A percentile compares a stretch with the other conserved stretches of the same genome.
Conservation (phyloP, 1,140 invertebrate genomes). For the Aphis craccivora region DNA sequence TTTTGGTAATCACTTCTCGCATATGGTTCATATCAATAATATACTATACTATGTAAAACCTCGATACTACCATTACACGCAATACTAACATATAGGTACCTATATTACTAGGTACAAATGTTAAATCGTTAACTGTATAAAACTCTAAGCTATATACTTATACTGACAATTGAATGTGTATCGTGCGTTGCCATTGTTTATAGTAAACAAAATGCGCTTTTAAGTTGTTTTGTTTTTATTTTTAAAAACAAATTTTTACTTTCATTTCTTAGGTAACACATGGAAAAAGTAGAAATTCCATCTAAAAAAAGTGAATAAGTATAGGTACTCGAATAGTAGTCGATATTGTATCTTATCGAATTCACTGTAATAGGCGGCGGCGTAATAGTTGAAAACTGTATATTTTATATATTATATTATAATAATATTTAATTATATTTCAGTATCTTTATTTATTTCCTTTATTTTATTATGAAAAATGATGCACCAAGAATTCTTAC, state of each 20-base stretch:
- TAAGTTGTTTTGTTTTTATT: neutral
- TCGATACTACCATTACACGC: neutral
- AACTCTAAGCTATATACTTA: too few species aligned
- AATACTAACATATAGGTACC: neutral
- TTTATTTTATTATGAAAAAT: neutral
- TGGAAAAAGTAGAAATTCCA: neutral
- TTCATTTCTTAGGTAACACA: neutral
- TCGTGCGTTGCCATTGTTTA: neutral
- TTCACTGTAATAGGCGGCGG: neutral
- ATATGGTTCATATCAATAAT: neutral
- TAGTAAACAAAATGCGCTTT: neutral
- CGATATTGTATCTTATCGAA: neutral
- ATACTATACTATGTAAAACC: neutral
- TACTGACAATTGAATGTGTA: too few species aligned
- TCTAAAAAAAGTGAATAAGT: neutral
- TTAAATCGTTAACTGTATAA: too few species aligned
- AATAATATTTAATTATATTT: neutral
- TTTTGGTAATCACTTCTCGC: neutral
- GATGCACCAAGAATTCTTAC: neutral
- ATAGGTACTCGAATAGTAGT: neutral
- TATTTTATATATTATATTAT: too few species aligned
- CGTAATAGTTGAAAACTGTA: neutral
- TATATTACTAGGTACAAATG: neutral
- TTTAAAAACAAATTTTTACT: neutral
- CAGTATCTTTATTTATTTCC: neutral